Evolutionary conservation across 1,140 invertebrate species (phyloP).

Genomic region (Camponotus vicinus): DNA sequence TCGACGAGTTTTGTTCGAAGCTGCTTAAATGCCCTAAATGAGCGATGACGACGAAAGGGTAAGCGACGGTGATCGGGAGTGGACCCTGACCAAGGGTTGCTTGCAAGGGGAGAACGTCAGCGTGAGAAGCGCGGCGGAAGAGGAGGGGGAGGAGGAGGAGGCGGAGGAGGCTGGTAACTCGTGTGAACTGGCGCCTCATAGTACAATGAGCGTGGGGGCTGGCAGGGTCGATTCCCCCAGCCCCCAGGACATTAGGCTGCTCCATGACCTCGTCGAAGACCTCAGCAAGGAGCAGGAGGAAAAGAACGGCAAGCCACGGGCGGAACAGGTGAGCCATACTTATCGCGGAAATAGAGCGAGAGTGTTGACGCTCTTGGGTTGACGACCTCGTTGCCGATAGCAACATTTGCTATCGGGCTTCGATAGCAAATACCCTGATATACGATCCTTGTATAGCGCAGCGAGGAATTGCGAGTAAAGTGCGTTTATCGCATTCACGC

Average conservation of each 20-base stretch:
- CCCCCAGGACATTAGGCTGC: slow-evolving; percentile 83
- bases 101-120: slow-evolving; percentile 54
- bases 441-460: background rate
- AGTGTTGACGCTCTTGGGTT: background rate
- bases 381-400: background rate
- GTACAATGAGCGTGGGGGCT: slow-evolving; percentile 83
- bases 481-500: slow-evolving; percentile 13
- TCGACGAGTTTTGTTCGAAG: slow-evolving; percentile 50
- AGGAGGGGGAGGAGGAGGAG: slow-evolving; percentile 65
- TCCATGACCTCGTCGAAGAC: slow-evolving; percentile 83
- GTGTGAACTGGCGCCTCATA: slow-evolving; percentile 84
- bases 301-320: slow-evolving; percentile 71
- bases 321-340: slow-evolving; percentile 80
- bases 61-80: slow-evolving; percentile 70
- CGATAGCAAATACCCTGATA: background rate
- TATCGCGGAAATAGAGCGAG: slow-evolving; percentile 6
- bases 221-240: slow-evolving; percentile 83
- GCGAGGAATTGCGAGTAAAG: background rate
- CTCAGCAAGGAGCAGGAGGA: slow-evolving; percentile 83
- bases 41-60: slow-evolving; percentile 82
- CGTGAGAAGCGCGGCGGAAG: slow-evolving; percentile 57
- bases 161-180: slow-evolving; percentile 72
- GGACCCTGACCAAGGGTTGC: slow-evolving; percentile 53
- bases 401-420: slow-evolving; percentile 26
- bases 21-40: slow-evolving; percentile 82